Evolutionary conservation across 2,113 vertebrate species (phyloP), one percentile per base, ranked within the genome.

Genomic region (Willisornis vidua): DNA sequence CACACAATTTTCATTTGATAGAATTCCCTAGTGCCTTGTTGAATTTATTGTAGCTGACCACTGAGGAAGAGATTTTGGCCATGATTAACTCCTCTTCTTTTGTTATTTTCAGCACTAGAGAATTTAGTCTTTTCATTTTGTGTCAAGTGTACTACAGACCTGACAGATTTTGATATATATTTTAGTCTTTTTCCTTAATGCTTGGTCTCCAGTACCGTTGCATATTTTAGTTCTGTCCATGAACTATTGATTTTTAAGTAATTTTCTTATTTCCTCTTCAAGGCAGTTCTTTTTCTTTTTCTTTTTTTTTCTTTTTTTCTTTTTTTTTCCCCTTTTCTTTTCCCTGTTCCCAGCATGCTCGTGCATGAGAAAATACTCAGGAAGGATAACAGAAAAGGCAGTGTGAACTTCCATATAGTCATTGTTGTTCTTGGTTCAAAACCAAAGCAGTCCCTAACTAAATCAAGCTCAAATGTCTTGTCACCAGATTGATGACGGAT

Each of bases 401-500:
- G 1, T 28, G 51, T 86, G 70, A 91, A 58, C 54, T 46, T 85
- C 49, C 63, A 19, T 51, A 12, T 71, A 85, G 79, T 80, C 51
- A 10, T 49, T 82, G 82, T 73, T 89, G 52, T 87, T 94, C 78
- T 85, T 90, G 80, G 51, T 96, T 96, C 84, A 87, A 79, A 95
- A 95, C 54, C 65, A 93, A 96, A 96, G 68, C 43, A 86, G 93
- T 86, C 62, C 57, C 24, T 95, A 93, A 93, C 91, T 86, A 94
- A 93, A 94, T 95, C 86, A 96, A 81, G 74, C 84, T 96, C 81
- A 91, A 90, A 75, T 95, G 46, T 80, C 81, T 93, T 93, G 75
- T 92, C 85, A 93, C 68, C 66, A 92, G 66, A 94, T 90, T 96
- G 84, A 84, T 1, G 0, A 88, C 81, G 85, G 91, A 90, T 84